Percentiles rank a stretch among this genome's conserved stretches.
phyloP scores from a whole-genome alignment of 92 coral and sea anemone species.

The Muricea muricata region DNA sequence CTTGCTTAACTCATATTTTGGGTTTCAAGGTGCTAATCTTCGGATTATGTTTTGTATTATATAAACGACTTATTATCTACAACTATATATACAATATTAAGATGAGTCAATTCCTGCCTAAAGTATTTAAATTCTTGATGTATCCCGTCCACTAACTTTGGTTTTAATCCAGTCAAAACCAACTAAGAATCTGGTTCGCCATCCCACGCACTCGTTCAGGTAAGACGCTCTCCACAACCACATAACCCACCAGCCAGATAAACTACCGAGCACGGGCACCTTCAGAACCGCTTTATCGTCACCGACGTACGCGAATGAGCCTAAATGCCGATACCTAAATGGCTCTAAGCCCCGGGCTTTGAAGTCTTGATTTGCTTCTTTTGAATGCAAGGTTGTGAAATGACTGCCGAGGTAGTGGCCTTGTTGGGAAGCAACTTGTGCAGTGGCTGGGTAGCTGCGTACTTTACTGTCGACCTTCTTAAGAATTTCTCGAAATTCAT shows the following conservation, averaged over 20 bases:
- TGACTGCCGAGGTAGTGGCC: slow-evolving; percentile 40
- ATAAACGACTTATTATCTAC: too few relatives aligned
- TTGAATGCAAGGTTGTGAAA: background rate
- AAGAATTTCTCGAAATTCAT: slow-evolving; percentile 33
- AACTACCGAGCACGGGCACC: slow-evolving; percentile 29
- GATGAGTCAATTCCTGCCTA: too few relatives aligned
- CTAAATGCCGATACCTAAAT: slow-evolving; percentile 29
- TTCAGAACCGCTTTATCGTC: slow-evolving; percentile 46
- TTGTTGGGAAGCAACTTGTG: slow-evolving; percentile 47
- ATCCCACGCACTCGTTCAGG: slow-evolving; percentile 42
- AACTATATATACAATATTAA: too few relatives aligned
- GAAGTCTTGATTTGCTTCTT: slow-evolving; percentile 19
- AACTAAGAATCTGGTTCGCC: slow-evolving; percentile 36
- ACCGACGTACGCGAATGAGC: slow-evolving; percentile 38
- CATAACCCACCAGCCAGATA: slow-evolving; percentile 48
- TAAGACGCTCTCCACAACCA: slow-evolving; percentile 44
- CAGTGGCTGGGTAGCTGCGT: slow-evolving; percentile 42
- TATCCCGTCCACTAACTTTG: slow-evolving; percentile 44
- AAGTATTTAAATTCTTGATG: slow-evolving; percentile 23
- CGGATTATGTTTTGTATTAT: background rate
- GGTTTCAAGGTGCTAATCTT: too few relatives aligned
- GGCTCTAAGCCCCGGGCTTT: slow-evolving; percentile 11
- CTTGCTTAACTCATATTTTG: too few relatives aligned
- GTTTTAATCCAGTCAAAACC: slow-evolving; percentile 45
- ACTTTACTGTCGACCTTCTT: slow-evolving; percentile 41